These are phyloP conservation scores for Steinernema scapterisci DNA, from an alignment of 2,888 invertebrate genomes.

Conservation along the genomic window DNA sequence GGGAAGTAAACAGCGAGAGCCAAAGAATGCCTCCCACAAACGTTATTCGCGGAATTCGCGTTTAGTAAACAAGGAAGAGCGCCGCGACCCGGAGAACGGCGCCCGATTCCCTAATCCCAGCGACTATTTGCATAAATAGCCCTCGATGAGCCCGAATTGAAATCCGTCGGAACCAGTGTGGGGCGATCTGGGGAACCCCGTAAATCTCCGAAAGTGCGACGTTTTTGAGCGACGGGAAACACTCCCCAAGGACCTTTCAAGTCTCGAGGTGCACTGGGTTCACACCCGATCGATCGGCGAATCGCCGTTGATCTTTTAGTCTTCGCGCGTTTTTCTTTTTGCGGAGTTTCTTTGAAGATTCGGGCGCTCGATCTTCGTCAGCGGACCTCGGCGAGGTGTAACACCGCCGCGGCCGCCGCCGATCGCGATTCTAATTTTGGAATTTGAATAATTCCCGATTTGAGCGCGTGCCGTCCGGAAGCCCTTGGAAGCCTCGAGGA, in stretches of 20 bases:
- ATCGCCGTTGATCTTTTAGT: slow-evolving; percentile 26
- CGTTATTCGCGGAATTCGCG: too few species aligned
- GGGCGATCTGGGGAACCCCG: background rate
- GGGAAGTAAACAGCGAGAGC: too few species aligned
- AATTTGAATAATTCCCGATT: slow-evolving; percentile 13
- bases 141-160: too few species aligned
- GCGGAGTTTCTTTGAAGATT: background rate
- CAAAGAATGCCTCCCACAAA: too few species aligned
- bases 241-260: background rate
- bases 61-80: too few species aligned
- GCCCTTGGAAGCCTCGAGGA: background rate
- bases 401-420: background rate
- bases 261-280: slow-evolving; percentile 15
- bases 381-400: background rate
- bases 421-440: background rate
- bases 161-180: too few species aligned
- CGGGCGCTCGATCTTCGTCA: slow-evolving; percentile 18
- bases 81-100: too few species aligned
- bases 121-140: too few species aligned
- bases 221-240: background rate
- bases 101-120: too few species aligned
- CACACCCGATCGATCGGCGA: background rate
- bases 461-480: background rate
- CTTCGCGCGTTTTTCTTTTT: slow-evolving; percentile 21
- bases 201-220: background rate